A percentile compares a stretch with the other conserved stretches of the same genome.
Conservation (phyloP, 37 sponge, comb jelly and placozoan genomes). For the Geodia barretti region DNA sequence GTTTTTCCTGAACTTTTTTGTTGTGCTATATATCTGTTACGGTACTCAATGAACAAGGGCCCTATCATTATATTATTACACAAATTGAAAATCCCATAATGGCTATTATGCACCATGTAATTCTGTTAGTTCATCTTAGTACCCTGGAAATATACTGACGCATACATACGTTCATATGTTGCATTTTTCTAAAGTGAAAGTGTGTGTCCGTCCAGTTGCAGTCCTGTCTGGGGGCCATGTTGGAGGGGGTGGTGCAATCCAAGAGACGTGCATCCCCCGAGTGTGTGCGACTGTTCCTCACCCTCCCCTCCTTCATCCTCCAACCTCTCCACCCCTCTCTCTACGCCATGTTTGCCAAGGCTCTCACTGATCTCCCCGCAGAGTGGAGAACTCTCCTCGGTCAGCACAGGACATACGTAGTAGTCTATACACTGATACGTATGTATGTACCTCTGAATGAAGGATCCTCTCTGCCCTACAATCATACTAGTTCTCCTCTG, state of each 20-base stretch:
- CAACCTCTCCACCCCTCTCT: background rate
- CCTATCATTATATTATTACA: no score
- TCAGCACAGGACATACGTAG: no score
- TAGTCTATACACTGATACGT: background rate
- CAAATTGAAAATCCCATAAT: no score
- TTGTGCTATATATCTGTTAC: no score
- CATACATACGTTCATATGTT: no score
- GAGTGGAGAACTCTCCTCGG: constrained; percentile 3
- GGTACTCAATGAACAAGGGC: no score
- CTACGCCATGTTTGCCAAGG: background rate
- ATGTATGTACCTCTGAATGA: constrained; percentile 2
- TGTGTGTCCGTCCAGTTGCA: background rate
- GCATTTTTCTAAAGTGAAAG: no score
- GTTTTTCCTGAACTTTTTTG: no score
- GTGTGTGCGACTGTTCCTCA: background rate
- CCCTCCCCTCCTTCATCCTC: constrained; percentile 10
- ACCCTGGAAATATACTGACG: no score
- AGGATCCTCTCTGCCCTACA: background rate
- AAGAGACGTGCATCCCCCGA: background rate
- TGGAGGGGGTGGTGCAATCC: background rate
- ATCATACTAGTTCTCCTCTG: no score
- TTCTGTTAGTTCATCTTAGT: no score
- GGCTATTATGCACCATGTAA: no score
- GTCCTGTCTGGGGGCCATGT: background rate
- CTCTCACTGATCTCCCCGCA: constrained; percentile 17